phyloP scores from a whole-genome alignment of 2,888 invertebrate genomes.

The Thereva nobilitata region DNA sequence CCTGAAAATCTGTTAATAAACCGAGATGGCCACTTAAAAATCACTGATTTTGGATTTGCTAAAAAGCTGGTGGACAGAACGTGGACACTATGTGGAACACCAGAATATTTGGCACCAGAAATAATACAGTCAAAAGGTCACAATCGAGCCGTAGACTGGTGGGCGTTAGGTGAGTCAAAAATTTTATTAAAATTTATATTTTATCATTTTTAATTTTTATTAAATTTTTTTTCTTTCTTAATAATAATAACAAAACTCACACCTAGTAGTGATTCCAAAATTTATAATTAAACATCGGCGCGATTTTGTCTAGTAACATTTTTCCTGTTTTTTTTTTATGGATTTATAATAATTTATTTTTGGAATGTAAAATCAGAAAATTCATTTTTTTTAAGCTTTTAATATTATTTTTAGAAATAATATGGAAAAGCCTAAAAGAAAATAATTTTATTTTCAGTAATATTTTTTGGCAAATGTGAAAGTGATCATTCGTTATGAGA shows the following conservation, averaged over 20 bases:
- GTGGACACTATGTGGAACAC: conserved; percentile 96
- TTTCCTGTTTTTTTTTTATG: conserved; percentile 20
- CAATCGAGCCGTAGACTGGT: conserved; percentile 98
- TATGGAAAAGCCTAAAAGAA: too few species aligned
- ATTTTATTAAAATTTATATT: conserved; percentile 11
- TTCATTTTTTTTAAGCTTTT: background rate
- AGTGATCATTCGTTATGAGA: too few species aligned
- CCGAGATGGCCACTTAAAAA: conserved; percentile 91
- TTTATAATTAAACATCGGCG: too few species aligned
- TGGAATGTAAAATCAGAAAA: background rate
- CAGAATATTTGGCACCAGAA: conserved; percentile 96
- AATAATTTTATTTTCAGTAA: too few species aligned
- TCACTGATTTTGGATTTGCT: conserved; percentile 98
- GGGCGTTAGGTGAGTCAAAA: conserved; percentile 81
- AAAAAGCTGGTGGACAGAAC: conserved; percentile 93
- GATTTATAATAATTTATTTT: background rate
- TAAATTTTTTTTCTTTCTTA: background rate
- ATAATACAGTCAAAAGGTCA: conserved; percentile 98
- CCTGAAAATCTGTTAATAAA: conserved; percentile 94
- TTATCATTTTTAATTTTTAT: conserved; percentile 17
- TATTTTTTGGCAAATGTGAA: too few species aligned
- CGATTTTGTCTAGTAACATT: too few species aligned
- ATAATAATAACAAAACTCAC: too few species aligned
- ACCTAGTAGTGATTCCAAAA: too few species aligned
- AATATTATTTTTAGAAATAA: too few species aligned